These are phyloP conservation scores for Solenopsis fugax DNA, from an alignment of 1,140 invertebrate genomes.

Conservation along the genomic window DNA sequence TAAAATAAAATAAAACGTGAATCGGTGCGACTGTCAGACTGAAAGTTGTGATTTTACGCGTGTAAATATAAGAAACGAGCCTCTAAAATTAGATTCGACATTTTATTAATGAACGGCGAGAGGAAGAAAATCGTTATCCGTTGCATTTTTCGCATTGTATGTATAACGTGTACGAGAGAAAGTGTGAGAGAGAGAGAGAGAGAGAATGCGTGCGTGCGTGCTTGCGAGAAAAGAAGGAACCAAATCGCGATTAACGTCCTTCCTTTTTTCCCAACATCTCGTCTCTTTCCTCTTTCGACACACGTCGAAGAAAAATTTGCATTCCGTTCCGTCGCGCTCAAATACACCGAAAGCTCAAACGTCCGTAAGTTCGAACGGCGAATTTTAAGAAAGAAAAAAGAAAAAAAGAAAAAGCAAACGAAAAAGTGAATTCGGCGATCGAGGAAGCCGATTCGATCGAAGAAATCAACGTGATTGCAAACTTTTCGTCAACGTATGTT, in stretches of 20 bases:
- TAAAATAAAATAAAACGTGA: conserved; percentile 44
- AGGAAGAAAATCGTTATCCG: conserved; percentile 56
- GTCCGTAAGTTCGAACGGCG: not conserved
- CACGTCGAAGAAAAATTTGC: conserved; percentile 54
- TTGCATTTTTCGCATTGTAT: conserved; percentile 63
- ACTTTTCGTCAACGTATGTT: conserved; percentile 49
- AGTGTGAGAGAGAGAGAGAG: conserved; percentile 1
- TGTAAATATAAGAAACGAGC: conserved; percentile 66
- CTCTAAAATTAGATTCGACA: conserved; percentile 59
- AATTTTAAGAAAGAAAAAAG: not conserved
- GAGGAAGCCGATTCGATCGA: not conserved
- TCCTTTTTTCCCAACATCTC: conserved; percentile 15
- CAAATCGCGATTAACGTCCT: conserved; percentile 38
- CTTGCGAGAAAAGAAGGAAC: conserved; percentile 43
- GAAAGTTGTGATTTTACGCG: conserved; percentile 76
- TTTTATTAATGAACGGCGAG: conserved; percentile 43
- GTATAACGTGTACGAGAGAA: not conserved
- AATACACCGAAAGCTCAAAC: conserved; percentile 25
- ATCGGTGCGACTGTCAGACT: conserved; percentile 75
- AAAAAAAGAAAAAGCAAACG: not conserved
- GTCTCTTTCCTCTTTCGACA: conserved; percentile 46
- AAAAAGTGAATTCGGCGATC: not conserved
- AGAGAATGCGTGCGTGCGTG: conserved; percentile 37
- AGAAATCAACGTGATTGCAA: conserved; percentile 29
- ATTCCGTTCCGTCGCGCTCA: conserved; percentile 28